A percentile compares a stretch with the other conserved stretches of the same genome.
Conservation (phyloP, 2,888 invertebrate species). For the Nasonovia ribisnigri region DNA sequence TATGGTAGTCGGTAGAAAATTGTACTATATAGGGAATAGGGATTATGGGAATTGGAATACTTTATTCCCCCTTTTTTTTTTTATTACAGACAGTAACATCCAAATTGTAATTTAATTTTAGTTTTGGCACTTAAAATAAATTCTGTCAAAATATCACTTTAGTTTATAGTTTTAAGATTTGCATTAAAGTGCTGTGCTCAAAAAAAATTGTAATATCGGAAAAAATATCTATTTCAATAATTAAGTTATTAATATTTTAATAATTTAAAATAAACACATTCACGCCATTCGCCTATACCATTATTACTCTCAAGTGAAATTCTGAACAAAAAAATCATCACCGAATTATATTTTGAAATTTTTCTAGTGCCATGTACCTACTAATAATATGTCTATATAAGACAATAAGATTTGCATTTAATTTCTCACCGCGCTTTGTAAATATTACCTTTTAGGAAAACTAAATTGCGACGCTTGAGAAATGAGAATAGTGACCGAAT, state of each 20-base stretch:
- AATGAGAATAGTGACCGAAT: conserved; percentile 10
- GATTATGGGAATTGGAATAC: not conserved
- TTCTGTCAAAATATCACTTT: not conserved
- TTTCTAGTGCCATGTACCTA: no score
- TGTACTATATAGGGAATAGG: not conserved
- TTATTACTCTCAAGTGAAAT: not conserved
- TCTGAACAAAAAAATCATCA: not conserved
- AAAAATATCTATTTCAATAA: not conserved
- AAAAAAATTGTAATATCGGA: not conserved
- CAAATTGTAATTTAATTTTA: not conserved
- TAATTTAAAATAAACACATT: not conserved
- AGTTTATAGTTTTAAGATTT: not conserved
- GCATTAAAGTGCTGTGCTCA: not conserved
- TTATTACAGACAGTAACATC: not conserved
- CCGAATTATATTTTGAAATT: not conserved
- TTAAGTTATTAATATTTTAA: not conserved
- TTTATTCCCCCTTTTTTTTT: not conserved
- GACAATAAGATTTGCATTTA: not conserved
- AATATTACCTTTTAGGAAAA: not conserved
- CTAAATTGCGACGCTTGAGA: not conserved
- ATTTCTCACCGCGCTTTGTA: not conserved
- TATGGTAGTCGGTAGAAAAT: not conserved
- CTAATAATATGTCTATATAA: not conserved
- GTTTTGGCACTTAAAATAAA: not conserved
- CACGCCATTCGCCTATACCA: not conserved